Conservation (phyloP, 2,888 invertebrate species). For the Lottia scabra region DNA sequence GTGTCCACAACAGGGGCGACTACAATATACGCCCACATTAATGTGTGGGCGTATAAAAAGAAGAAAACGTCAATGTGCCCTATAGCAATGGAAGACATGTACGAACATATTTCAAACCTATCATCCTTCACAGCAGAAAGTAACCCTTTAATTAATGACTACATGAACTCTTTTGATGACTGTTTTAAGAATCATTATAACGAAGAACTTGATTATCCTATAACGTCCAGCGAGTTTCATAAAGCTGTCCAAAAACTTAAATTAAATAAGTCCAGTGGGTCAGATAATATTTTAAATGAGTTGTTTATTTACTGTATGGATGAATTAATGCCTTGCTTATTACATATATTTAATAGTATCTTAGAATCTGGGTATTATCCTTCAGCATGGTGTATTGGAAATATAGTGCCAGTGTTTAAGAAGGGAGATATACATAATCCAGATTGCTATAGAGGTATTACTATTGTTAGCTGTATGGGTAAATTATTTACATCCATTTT, state of each 20-base stretch:
- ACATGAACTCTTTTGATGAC: background rate
- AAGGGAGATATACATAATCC: constrained; percentile 2
- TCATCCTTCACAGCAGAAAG: background rate
- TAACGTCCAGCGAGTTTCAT: background rate
- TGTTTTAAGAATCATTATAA: too few species aligned
- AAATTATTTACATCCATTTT: background rate
- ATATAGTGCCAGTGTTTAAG: constrained; percentile 14
- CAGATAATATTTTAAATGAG: constrained; percentile 9
- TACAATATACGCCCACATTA: too few species aligned
- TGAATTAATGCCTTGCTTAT: background rate
- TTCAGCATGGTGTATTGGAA: background rate
- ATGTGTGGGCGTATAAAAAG: too few species aligned
- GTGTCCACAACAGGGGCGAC: too few species aligned
- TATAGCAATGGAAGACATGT: background rate
- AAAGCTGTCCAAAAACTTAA: background rate
- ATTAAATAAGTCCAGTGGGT: background rate
- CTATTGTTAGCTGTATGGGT: background rate
- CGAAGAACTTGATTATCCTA: background rate
- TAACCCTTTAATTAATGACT: background rate
- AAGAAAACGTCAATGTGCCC: background rate
- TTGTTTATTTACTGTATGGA: background rate
- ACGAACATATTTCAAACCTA: background rate
- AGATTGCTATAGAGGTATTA: background rate
- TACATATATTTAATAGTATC: constrained; percentile 8
- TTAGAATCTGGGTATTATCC: constrained; percentile 7